Conservation (phyloP, 2,113 vertebrate species). For the Crotalus horridus region DNA sequence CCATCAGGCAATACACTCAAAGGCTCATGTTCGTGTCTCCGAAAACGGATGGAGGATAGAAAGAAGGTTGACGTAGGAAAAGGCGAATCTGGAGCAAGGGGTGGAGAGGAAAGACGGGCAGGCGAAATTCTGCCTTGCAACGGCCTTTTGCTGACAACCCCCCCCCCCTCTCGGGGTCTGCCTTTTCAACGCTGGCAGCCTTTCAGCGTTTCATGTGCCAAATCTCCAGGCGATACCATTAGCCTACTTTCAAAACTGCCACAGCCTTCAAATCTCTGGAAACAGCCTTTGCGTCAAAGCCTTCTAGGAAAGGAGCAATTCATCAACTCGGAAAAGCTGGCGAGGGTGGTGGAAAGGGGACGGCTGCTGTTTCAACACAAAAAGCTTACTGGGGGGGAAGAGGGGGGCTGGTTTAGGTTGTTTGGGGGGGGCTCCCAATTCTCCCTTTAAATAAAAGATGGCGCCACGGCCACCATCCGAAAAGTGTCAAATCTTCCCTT, state of each 20-base stretch:
- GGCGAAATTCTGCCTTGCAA: neutral
- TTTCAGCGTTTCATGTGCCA: neutral
- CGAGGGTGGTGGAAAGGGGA: neutral
- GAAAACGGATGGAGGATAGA: neutral
- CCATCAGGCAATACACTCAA: neutral
- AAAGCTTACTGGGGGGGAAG: neutral
- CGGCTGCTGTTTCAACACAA: neutral
- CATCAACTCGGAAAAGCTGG: neutral
- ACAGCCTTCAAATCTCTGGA: neutral
- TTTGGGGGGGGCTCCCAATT: neutral
- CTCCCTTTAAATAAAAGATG: neutral
- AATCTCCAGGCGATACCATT: neutral
- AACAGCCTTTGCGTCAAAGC: neutral
- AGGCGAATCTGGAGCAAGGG: neutral
- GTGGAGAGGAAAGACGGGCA: neutral
- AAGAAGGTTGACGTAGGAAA: neutral
- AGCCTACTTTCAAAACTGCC: neutral
- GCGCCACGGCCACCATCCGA: neutral
- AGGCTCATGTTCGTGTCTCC: too few species aligned
- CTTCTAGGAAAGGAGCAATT: neutral
- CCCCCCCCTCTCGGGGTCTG: neutral
- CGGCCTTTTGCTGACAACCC: fast-evolving
- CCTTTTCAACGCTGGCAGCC: neutral
- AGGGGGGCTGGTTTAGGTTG: neutral
- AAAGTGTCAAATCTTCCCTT: neutral